Evolutionary conservation across 2,888 invertebrate species (phyloP), one percentile per base, ranked within the genome.

Genomic region (Unio delphinus): DNA sequence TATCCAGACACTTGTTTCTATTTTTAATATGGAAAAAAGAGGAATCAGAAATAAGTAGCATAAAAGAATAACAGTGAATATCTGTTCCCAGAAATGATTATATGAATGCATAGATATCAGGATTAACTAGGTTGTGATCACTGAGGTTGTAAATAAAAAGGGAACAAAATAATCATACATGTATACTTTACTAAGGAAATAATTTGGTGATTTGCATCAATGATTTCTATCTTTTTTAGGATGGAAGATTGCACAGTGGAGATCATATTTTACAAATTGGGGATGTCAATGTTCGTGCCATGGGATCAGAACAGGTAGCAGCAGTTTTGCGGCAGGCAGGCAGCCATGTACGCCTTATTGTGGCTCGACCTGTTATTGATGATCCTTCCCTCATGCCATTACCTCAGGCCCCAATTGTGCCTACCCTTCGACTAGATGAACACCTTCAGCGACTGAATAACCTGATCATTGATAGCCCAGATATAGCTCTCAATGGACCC

Each of bases 261-360:
- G 99, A 99, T 91, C 99, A 99, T 91, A 95, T 99, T 85, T 92
- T 99, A 84, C 98, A 99, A 92, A 91, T 91, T 62, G 91, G 91
- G 8, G 95, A 97, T 82, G 96, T 98, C 81, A 96, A 96, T 91
- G 93, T 99, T 82, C 94, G 97, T 67, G 98, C 99, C 72, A 96
- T 98, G 93, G 96, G 96, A 75, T 97, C 97, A 67, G 99, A 99
- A 91, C 92, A 92, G 91, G 98, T 98, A 83, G 98, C 98, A 30
- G 94, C 96, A 26, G 98, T 99, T 75, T 91, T 99, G 76, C 93
- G 98, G 45, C 97, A 98, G 91, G 96, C 97, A 34, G 98, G 98
- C 55, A 96, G 96, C 18, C 96, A 97, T 89, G 98, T 98, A 70
- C 93, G 97, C 3, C 93, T 98, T 65, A 95, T 98, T 70, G 98